These are phyloP conservation scores for Narcine bancroftii DNA, from an alignment of 2,113 vertebrate genomes.

Conservation along the genomic window DNA sequence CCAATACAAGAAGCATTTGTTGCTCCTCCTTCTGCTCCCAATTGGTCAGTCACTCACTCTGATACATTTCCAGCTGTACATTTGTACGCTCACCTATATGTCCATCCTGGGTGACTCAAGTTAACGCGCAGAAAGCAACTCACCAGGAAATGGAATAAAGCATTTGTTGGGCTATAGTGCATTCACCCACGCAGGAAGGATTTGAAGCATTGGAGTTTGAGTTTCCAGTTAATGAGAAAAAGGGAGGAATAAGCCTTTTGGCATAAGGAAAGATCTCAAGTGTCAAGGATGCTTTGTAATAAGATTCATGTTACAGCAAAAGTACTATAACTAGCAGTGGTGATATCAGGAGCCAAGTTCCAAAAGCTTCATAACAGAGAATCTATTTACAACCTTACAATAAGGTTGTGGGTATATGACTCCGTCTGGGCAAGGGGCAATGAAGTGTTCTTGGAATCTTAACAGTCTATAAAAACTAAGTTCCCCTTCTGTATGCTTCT, in stretches of 20 bases:
- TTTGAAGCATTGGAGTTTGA: neutral
- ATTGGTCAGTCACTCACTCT: neutral
- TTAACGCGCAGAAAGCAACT: neutral
- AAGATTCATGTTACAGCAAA: neutral
- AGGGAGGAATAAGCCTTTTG: neutral
- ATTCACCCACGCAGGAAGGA: neutral
- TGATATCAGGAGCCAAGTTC: neutral
- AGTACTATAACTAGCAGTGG: neutral
- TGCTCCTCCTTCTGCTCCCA: neutral
- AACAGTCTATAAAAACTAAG: neutral
- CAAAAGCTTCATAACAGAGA: slow-evolving; percentile 11
- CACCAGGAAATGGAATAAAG: neutral
- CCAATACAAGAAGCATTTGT: neutral
- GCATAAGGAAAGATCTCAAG: neutral
- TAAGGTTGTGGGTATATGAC: neutral
- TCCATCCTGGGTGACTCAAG: neutral
- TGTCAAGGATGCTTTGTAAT: neutral
- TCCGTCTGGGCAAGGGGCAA: slow-evolving; percentile 16
- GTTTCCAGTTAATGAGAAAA: neutral
- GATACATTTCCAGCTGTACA: neutral
- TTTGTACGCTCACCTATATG: neutral
- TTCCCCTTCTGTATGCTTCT: neutral
- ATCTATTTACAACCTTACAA: slow-evolving; percentile 30
- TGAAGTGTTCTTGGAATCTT: slow-evolving; percentile 5
- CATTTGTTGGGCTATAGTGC: neutral